Evolutionary conservation across 2,888 invertebrate species (phyloP), one percentile per base, ranked within the genome.

Genomic region (Rhagium mordax): DNA sequence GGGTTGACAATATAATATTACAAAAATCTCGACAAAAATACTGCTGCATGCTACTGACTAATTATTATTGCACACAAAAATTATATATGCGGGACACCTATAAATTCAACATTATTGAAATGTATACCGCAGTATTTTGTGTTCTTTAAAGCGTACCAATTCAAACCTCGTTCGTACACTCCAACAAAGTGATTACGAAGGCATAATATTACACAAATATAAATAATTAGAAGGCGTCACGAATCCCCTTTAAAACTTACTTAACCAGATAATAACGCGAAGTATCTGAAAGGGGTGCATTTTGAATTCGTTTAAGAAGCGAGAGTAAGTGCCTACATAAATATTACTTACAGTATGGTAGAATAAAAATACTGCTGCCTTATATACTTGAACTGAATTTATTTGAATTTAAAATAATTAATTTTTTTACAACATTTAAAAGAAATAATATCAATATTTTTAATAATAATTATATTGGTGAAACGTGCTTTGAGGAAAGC

Each of bases 221-320:
- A 59, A 59, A 59, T 33, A 59, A 27, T 59, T 57, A 16, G 21
- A 29, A 33, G 33, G 29, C 59, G 55, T n/a, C 18, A 15, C 59
- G 59, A 55, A 27, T 3, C 55, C 55, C 55, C 18, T 27, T 33
- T 29, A 15, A 27, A 49, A 64, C 51, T 51, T 8, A 21, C 15
- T 27, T 64, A 64, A 64, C 64, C 29, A 27, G 64, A 64, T 49
- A 51, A 49, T 64, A 27, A 64, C 55, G 49, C 49, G 15, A 64
- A 64, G 49, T 16, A 49, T 59, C 33, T 27, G 24, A 27, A 41
- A 51, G 29, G 64, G 64, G 64, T 64, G 64, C 49, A 64, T 64
- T n/a, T 59, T 59, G 33, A 33, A 59, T 59, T 29, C 16, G 33
- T 29, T 29, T 16, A 59, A 59, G 29, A 59, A 16, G 10, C 59